phyloP scores from a whole-genome alignment of 2,797 vertebrate species.

The Antrozous pallidus region DNA sequence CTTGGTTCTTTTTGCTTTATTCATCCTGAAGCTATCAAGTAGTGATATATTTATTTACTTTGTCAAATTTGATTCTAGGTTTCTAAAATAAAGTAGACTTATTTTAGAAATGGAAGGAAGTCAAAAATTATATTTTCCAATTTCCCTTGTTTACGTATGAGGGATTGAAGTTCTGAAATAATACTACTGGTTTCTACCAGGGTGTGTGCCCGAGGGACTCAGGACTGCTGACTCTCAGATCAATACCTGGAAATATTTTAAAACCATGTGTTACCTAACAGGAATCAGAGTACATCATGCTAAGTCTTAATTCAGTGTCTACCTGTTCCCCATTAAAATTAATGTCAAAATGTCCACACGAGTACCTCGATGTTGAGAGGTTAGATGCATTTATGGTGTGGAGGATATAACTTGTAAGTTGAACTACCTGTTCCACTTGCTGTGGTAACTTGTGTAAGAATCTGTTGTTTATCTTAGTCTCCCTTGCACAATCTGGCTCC shows the following conservation, averaged over 20 bases:
- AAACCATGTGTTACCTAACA: not conserved
- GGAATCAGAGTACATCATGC: not conserved
- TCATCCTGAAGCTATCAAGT: not conserved
- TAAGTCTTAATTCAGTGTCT: not conserved
- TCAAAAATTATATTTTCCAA: not conserved
- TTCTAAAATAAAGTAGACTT: not conserved
- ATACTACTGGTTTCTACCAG: not conserved
- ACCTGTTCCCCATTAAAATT: constrained; percentile 1
- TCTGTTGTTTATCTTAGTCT: not conserved
- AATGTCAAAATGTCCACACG: not conserved
- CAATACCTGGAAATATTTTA: not conserved
- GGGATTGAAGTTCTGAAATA: not conserved
- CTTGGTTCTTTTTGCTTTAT: not conserved
- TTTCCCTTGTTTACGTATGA: not conserved
- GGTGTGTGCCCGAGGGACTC: not conserved
- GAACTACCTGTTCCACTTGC: not conserved
- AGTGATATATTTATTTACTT: not conserved
- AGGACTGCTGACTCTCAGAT: not conserved
- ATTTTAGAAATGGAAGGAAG: not conserved
- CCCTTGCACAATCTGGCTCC: not conserved
- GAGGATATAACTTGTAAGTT: not conserved
- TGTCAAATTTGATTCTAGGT: constrained; percentile 25
- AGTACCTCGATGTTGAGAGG: not conserved
- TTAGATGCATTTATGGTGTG: not conserved
- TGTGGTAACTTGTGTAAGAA: not conserved